Conservation (phyloP, 2,888 invertebrate genomes). For the Malthinus seriepunctatus region DNA sequence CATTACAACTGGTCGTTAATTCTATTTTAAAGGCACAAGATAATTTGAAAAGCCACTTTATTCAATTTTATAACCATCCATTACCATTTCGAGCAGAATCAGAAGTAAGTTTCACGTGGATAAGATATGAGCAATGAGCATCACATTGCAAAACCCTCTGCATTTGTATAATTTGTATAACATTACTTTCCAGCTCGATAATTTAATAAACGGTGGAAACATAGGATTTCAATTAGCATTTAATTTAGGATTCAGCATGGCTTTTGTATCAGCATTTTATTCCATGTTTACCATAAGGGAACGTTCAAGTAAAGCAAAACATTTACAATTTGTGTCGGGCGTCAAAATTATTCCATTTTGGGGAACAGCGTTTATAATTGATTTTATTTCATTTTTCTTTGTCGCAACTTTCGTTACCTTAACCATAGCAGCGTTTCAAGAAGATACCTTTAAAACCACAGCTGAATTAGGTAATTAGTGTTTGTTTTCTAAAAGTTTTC, state of each 20-base stretch:
- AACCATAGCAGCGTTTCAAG: slow-evolving; percentile 66
- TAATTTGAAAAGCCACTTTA: slow-evolving; percentile 17
- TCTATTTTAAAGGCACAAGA: slow-evolving; percentile 57
- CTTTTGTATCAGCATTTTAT: slow-evolving; percentile 68
- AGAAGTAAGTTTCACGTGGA: slow-evolving; percentile 51
- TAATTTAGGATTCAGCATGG: slow-evolving; percentile 73
- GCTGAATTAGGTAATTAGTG: slow-evolving; percentile 57
- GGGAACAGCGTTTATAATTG: slow-evolving; percentile 69
- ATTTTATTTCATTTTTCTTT: slow-evolving; percentile 65
- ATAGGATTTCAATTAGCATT: slow-evolving; percentile 64
- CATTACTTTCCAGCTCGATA: slow-evolving; percentile 39
- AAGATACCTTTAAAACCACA: slow-evolving; percentile 61
- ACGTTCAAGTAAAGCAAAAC: slow-evolving; percentile 67
- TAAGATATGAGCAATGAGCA: background rate
- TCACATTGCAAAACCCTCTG: slow-evolving; percentile 1
- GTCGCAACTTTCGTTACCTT: slow-evolving; percentile 61
- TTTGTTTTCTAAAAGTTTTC: background rate
- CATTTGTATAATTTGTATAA: background rate
- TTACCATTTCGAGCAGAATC: slow-evolving; percentile 62
- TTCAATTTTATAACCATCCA: slow-evolving; percentile 63
- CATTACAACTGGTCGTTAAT: slow-evolving; percentile 65
- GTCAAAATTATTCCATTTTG: slow-evolving; percentile 69
- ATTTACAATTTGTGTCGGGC: slow-evolving; percentile 74
- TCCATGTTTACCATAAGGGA: slow-evolving; percentile 68
- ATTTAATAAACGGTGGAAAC: slow-evolving; percentile 45